A percentile compares a stretch with the other conserved stretches of the same genome.
Evolutionary conservation across 1,140 invertebrate species (phyloP).

Genomic region (Tyrophagus putrescentiae): DNA sequence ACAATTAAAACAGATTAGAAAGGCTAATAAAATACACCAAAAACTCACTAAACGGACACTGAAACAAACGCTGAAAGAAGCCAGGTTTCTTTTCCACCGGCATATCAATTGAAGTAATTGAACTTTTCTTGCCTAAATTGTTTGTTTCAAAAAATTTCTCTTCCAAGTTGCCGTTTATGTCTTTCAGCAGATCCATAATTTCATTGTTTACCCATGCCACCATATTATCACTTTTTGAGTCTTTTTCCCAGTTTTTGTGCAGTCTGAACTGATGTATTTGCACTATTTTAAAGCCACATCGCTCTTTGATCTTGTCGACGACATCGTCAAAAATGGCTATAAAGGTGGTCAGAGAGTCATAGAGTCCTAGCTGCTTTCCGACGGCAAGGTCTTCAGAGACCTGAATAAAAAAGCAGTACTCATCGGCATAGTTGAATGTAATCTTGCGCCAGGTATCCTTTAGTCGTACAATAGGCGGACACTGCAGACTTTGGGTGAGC

Average conservation of each 20-base stretch:
- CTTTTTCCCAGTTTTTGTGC: constrained; percentile 3
- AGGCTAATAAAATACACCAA: not conserved
- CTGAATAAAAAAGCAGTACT: constrained; percentile 14
- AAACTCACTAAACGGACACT: not conserved
- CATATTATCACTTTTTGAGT: not conserved
- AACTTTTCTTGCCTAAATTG: not conserved
- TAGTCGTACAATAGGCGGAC: constrained; percentile 16
- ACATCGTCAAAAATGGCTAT: constrained; percentile 12
- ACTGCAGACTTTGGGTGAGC: constrained; percentile 12
- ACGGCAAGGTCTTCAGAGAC: constrained; percentile 5
- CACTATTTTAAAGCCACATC: constrained; percentile 8
- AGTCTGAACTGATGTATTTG: constrained; percentile 5
- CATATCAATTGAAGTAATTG: not conserved
- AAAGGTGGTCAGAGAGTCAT: not conserved
- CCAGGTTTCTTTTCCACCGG: not conserved
- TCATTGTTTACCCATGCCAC: constrained; percentile 7
- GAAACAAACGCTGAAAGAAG: not conserved
- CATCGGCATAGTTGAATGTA: not conserved
- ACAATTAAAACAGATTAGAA: not conserved
- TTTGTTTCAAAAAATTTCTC: not conserved
- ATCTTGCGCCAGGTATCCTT: constrained; percentile 15
- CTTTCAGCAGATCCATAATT: not conserved
- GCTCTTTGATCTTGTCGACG: constrained; percentile 13
- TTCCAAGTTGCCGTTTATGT: not conserved
- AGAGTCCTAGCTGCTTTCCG: not conserved